phyloP scores from a whole-genome alignment of 2,888 invertebrate species.

The Balanococcus diminutus region DNA sequence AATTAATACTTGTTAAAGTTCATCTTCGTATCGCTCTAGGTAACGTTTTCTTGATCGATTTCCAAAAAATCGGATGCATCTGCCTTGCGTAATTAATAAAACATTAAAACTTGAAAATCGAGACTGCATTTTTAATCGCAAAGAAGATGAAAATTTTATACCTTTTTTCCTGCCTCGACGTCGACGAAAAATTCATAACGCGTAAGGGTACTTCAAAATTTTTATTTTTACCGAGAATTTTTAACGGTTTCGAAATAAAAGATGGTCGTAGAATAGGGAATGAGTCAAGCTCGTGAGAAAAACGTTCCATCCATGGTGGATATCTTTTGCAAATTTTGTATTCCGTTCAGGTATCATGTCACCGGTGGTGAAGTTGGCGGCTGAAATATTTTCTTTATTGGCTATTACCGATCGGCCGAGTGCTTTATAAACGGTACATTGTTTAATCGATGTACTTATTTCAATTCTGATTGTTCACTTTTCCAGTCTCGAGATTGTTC shows the following conservation, averaged over 20 bases:
- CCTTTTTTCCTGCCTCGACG: neutral
- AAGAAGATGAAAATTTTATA: neutral
- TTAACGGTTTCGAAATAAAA: constrained; percentile 45
- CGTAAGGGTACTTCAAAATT: constrained; percentile 43
- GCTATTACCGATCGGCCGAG: neutral
- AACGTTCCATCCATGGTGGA: constrained; percentile 34
- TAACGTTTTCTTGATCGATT: constrained; percentile 18
- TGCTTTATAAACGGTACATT: constrained; percentile 48
- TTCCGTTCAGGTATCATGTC: constrained; percentile 10
- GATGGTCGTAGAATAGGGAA: constrained; percentile 52
- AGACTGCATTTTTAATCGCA: constrained; percentile 38
- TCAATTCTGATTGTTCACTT: neutral
- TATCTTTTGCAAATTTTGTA: constrained; percentile 49
- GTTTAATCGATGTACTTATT: constrained; percentile 21
- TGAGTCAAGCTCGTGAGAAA: constrained; percentile 54
- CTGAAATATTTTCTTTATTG: constrained; percentile 47
- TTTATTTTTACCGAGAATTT: constrained; percentile 54
- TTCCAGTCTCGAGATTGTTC: neutral
- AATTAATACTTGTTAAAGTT: constrained; percentile 20
- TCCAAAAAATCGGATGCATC: constrained; percentile 34
- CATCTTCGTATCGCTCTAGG: neutral
- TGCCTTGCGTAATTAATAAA: constrained; percentile 24
- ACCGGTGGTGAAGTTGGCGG: constrained; percentile 37
- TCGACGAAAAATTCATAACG: constrained; percentile 33
- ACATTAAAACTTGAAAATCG: neutral